Evolutionary conservation across 1,140 invertebrate species (phyloP).

Genomic region (Thaumetopoea pityocampa): DNA sequence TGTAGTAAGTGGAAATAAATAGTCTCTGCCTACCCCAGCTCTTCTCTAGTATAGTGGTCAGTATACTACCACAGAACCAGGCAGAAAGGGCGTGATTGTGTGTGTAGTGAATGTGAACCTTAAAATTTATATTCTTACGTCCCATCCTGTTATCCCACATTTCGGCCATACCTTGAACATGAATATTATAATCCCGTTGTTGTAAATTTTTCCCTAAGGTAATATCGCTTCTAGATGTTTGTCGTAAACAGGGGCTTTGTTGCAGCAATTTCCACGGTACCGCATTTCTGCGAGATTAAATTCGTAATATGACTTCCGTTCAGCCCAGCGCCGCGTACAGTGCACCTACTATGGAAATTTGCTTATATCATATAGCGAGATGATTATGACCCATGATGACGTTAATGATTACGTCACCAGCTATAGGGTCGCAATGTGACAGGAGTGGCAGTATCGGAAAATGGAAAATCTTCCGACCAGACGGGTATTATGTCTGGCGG

Average conservation of each 20-base stretch:
- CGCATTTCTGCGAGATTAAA: constrained; percentile 71
- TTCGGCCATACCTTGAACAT: too few species aligned
- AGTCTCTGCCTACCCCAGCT: too few species aligned
- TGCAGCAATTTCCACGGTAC: constrained; percentile 57
- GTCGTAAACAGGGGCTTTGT: constrained; percentile 55
- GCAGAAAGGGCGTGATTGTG: too few species aligned
- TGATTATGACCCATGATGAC: neutral
- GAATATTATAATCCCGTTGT: constrained; percentile 33
- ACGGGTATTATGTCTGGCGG: too few species aligned
- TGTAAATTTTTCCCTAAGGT: constrained; percentile 43
- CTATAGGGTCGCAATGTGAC: neutral
- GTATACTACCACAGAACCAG: too few species aligned
- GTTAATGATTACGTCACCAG: neutral
- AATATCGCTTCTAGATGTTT: constrained; percentile 41
- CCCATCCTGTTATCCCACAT: too few species aligned
- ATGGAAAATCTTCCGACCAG: too few species aligned
- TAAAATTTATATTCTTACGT: too few species aligned
- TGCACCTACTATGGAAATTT: constrained; percentile 35
- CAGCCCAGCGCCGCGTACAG: constrained; percentile 46
- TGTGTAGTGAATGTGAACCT: too few species aligned
- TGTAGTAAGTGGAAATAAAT: too few species aligned
- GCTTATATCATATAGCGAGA: constrained; percentile 17
- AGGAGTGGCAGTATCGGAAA: too few species aligned
- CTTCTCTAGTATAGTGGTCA: too few species aligned
- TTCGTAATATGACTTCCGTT: constrained; percentile 62